Evolutionary conservation across 2,888 invertebrate genomes (phyloP).

Genomic region (Apantesis nais): DNA sequence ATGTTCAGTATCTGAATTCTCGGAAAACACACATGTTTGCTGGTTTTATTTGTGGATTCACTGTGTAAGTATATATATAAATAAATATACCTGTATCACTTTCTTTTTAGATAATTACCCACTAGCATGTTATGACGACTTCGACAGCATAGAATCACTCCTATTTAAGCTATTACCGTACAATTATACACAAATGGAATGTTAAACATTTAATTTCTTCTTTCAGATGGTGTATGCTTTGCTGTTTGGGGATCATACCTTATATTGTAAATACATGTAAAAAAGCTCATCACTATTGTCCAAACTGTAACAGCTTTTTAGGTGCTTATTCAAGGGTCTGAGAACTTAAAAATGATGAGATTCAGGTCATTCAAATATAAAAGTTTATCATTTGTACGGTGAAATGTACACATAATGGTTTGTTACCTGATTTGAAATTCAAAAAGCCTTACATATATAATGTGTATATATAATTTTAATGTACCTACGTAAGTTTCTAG

Average conservation of each 20-base stretch:
- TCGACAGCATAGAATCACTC: neutral
- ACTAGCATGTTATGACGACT: neutral
- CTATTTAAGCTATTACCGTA: neutral
- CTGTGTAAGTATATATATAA: conserved; percentile 65
- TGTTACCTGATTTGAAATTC: neutral
- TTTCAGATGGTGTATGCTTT: conserved; percentile 79
- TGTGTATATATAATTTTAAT: neutral
- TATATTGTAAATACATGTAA: conserved; percentile 69
- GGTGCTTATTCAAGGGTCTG: conserved; percentile 67
- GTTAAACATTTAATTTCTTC: conserved; percentile 11
- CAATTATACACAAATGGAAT: neutral
- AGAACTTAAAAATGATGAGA: neutral
- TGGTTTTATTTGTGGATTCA: conserved; percentile 76
- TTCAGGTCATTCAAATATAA: neutral
- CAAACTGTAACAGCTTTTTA: conserved; percentile 69
- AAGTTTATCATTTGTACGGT: neutral
- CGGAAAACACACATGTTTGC: conserved; percentile 75
- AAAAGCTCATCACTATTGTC: conserved; percentile 73
- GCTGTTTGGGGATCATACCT: conserved; percentile 75
- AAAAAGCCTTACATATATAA: neutral
- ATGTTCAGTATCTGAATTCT: conserved; percentile 70
- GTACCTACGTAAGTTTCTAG: neutral
- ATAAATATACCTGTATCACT: neutral
- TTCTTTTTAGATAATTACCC: neutral
- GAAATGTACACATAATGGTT: neutral